Evolutionary conservation across 1,140 invertebrate species (phyloP), one percentile per base, ranked within the genome.

Genomic region (Scylla paramamosain): DNA sequence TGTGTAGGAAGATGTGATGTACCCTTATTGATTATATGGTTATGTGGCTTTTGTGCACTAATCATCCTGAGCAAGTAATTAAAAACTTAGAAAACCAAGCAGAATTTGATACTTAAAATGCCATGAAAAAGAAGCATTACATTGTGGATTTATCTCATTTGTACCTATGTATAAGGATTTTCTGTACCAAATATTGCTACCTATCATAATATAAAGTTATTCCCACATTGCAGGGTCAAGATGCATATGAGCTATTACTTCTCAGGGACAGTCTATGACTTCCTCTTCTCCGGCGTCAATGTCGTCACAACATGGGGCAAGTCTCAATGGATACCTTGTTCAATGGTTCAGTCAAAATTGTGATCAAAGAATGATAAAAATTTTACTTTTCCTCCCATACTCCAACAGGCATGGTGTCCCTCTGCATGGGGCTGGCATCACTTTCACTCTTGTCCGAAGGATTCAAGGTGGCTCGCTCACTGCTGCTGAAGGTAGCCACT

Each of bases 181-280:
- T 59, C 10, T 59, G 52, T 59, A 12, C 1, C 10, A 8, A 14
- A 20, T 59, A 59, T 20, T 14, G 52, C 12, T 59, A 20, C 52
- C 0, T 12, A 59, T 12, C 16, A 0, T 59, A 59, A 0, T 59
- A 59, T 0, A 14, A 20, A 59, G 12, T 59, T 59, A 20, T 59
- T 59, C 12, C 16, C 16, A 20, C 52, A 12, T 59, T 59, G 67
- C 67, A 77, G 67, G 67, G n/a, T 39, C 67, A 90, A 94, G 45
- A 94, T 94, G 93, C 59, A 94, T 32, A 94, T 94, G 93, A 94
- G 93, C 88, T 94, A 82, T 67, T 94, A 91, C 39, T 90, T 94
- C 88, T 94, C 93, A 4, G 89, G 87, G 31, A 94, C 87, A 25
- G 93, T 94, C 52, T 83, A 83, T 29, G 93, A 94, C 93, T 94